These are phyloP conservation scores for Nematolebias whitei DNA, from an alignment of 2,113 vertebrate species.

Conservation along the genomic window DNA sequence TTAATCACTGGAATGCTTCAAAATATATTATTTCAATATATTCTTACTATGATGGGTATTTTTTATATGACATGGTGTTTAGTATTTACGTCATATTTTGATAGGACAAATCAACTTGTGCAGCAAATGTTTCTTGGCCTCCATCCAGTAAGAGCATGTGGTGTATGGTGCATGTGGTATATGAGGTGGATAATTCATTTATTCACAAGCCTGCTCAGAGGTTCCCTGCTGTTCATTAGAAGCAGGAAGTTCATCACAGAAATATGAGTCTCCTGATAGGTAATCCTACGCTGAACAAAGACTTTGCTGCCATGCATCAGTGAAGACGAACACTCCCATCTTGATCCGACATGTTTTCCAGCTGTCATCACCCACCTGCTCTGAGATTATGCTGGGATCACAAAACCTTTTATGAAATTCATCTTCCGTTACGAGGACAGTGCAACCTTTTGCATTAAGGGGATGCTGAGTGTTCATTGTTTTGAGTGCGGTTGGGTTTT, in stretches of 20 bases:
- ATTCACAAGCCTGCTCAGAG: neutral
- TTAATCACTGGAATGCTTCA: too few relatives aligned
- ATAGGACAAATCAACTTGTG: neutral
- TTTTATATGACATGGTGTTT: neutral
- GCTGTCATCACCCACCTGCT: neutral
- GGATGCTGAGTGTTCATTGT: constrained; percentile 15
- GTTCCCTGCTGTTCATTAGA: constrained; percentile 38
- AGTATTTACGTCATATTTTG: neutral
- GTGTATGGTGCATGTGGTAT: too few relatives aligned
- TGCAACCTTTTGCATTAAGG: neutral
- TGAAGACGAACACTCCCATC: constrained; percentile 6
- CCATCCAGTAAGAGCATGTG: neutral
- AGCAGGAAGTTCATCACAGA: constrained; percentile 5
- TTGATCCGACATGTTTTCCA: constrained; percentile 21
- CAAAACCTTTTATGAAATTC: constrained; percentile 25
- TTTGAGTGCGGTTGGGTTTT: constrained; percentile 16
- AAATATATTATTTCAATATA: too few relatives aligned
- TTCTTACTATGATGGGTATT: too few relatives aligned
- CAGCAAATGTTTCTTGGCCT: neutral
- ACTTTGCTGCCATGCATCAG: constrained; percentile 12
- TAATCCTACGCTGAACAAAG: constrained; percentile 5
- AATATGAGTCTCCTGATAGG: constrained; percentile 17
- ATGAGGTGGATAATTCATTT: constrained; percentile 18
- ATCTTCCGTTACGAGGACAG: constrained; percentile 3
- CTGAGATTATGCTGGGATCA: constrained; percentile 13